A percentile compares a stretch with the other conserved stretches of the same genome.
These are phyloP conservation scores for Blera fallax DNA, from an alignment of 2,888 invertebrate genomes.

Conservation along the genomic window DNA sequence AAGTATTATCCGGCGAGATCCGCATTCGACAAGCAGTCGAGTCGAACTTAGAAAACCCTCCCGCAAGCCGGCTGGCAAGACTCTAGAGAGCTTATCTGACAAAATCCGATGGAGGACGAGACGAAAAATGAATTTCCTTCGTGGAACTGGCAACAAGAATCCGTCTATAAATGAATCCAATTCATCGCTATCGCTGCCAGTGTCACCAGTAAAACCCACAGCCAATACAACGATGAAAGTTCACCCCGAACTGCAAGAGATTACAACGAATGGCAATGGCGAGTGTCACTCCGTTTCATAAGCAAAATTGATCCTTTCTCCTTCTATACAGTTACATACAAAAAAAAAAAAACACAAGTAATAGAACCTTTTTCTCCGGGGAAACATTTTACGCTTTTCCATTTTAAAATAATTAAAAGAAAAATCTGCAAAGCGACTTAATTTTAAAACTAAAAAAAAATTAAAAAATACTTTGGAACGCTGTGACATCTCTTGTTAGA, in stretches of 20 bases:
- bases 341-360: conserved; percentile 2
- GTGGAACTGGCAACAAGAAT: conserved; percentile 53
- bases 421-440: conserved; percentile 18
- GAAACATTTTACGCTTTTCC: conserved; percentile 67
- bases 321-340: not conserved
- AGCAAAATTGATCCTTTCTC: conserved; percentile 6
- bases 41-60: conserved; percentile 63
- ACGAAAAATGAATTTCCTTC: conserved; percentile 67
- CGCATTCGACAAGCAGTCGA: conserved; percentile 54
- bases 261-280: conserved; percentile 63
- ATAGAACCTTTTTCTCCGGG: conserved; percentile 34
- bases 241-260: conserved; percentile 58
- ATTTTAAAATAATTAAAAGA: conserved; percentile 6
- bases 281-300: conserved; percentile 62
- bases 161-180: conserved; percentile 62
- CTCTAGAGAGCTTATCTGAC: conserved; percentile 64
- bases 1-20: conserved; percentile 75
- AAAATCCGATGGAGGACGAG: conserved; percentile 71
- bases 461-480: not conserved
- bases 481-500: conserved; percentile 37
- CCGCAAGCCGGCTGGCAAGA: conserved; percentile 59
- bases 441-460: not conserved
- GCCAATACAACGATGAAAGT: conserved; percentile 32
- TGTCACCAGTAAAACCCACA: conserved; percentile 54
- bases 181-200: conserved; percentile 50